Evolutionary conservation across 2,113 vertebrate species (phyloP).

Genomic region (Hippocampus mohnikei): DNA sequence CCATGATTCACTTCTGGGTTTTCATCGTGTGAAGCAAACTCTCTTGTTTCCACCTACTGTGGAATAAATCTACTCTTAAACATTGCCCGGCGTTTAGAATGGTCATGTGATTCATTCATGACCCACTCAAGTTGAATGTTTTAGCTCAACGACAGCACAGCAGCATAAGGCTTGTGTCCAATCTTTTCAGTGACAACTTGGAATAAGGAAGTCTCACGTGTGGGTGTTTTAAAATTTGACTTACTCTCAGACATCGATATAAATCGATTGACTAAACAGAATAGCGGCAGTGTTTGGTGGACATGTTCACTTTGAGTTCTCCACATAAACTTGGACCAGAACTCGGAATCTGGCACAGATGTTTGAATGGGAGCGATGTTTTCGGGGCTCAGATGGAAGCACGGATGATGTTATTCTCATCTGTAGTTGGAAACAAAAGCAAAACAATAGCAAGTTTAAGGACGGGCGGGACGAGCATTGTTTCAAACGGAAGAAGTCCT

Average conservation of each 20-base stretch:
- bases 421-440: slow-evolving; percentile 9
- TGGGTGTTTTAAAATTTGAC: background rate
- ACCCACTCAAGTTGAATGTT: slow-evolving; percentile 1
- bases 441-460: background rate
- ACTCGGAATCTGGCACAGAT: slow-evolving; percentile 19
- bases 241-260: slow-evolving; percentile 1
- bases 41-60: background rate
- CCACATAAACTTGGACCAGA: slow-evolving; percentile 6
- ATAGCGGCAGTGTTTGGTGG: too few relatives aligned
- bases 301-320: slow-evolving; percentile 28
- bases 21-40: background rate
- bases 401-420: slow-evolving; percentile 28
- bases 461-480: background rate
- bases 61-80: background rate
- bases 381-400: slow-evolving; percentile 6
- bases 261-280: slow-evolving; percentile 7
- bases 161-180: slow-evolving; percentile 2
- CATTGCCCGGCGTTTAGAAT: slow-evolving; percentile 12
- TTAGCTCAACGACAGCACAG: slow-evolving; percentile 28
- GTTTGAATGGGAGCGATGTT: slow-evolving; percentile 16
- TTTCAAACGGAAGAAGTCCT: slow-evolving; percentile 3
- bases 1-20: background rate
- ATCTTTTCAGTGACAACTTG: background rate
- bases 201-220: background rate
- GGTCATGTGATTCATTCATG: slow-evolving; percentile 2